Percentiles rank a stretch among this genome's conserved stretches.
These are phyloP conservation scores for Drosophila buzzatii DNA, from an alignment of 2,888 invertebrate species.

Conservation along the genomic window DNA sequence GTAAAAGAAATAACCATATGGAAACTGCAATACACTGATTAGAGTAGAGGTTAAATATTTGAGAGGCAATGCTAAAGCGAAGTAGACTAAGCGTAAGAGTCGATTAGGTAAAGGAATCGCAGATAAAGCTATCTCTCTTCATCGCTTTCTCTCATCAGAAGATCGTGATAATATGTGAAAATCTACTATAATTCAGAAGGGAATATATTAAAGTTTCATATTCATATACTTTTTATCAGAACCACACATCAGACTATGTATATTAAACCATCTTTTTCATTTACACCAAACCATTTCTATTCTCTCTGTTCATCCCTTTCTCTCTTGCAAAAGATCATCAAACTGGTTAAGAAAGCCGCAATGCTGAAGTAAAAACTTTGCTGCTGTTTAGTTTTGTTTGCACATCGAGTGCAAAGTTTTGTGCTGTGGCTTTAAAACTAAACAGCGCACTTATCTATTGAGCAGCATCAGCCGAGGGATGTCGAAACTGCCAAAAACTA, in stretches of 20 bases:
- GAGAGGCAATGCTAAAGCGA: not conserved
- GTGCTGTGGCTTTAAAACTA: slow-evolving; percentile 77
- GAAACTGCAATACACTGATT: not conserved
- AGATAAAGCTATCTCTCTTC: too few relatives aligned
- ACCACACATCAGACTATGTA: not conserved
- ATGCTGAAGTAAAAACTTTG: slow-evolving; percentile 50
- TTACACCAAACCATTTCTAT: not conserved
- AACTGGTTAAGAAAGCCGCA: slow-evolving; percentile 56
- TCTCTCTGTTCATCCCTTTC: not conserved
- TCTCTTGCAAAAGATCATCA: slow-evolving; percentile 25
- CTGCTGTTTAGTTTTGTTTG: slow-evolving; percentile 45
- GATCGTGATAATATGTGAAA: not conserved
- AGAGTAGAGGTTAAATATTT: not conserved
- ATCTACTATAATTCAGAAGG: not conserved
- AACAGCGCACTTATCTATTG: slow-evolving; percentile 77
- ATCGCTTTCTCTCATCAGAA: too few relatives aligned
- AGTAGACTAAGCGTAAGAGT: not conserved
- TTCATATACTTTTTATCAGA: not conserved
- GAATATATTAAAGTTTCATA: not conserved
- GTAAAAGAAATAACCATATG: not conserved
- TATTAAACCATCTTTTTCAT: not conserved
- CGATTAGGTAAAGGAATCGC: not conserved
- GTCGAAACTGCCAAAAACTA: slow-evolving; percentile 72
- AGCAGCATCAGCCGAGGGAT: slow-evolving; percentile 54
- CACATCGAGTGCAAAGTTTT: slow-evolving; percentile 53